A percentile compares a stretch with the other conserved stretches of the same genome.
phyloP scores from a whole-genome alignment of 2,888 invertebrate species.

The Leptinotarsa peninsularis region DNA sequence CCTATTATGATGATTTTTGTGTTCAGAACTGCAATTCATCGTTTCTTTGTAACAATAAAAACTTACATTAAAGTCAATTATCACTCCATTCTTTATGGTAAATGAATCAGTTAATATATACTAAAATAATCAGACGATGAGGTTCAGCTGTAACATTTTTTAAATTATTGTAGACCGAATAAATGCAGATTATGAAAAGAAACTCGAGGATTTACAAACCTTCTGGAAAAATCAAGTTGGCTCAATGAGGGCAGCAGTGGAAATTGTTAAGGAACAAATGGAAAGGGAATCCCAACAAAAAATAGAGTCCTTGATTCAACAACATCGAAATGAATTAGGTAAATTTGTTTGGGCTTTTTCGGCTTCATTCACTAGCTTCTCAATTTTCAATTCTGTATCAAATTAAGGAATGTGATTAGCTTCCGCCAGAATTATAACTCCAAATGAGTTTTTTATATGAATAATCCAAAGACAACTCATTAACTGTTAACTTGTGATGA shows the following conservation, averaged over 20 bases:
- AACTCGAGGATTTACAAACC: constrained; percentile 63
- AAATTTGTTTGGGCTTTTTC: constrained; percentile 37
- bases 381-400: background rate
- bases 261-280: constrained; percentile 68
- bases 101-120: too few relatives aligned
- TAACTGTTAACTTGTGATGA: too few relatives aligned
- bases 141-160: background rate
- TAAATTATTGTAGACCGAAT: constrained; percentile 60
- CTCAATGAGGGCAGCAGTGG: constrained; percentile 64
- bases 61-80: too few relatives aligned
- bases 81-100: too few relatives aligned
- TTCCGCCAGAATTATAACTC: too few relatives aligned
- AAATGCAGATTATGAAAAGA: constrained; percentile 63
- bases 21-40: too few relatives aligned
- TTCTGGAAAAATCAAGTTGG: constrained; percentile 65
- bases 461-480: too few relatives aligned
- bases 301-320: constrained; percentile 68
- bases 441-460: too few relatives aligned
- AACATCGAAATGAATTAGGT: constrained; percentile 75
- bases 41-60: too few relatives aligned
- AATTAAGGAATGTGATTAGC: too few relatives aligned
- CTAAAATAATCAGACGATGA: too few relatives aligned
- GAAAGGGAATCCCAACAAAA: constrained; percentile 66
- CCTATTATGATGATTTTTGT: too few relatives aligned
- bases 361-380: background rate